Evolutionary conservation across 2,888 invertebrate species (phyloP).

Genomic region (Hirtodrosophila alboralis): DNA sequence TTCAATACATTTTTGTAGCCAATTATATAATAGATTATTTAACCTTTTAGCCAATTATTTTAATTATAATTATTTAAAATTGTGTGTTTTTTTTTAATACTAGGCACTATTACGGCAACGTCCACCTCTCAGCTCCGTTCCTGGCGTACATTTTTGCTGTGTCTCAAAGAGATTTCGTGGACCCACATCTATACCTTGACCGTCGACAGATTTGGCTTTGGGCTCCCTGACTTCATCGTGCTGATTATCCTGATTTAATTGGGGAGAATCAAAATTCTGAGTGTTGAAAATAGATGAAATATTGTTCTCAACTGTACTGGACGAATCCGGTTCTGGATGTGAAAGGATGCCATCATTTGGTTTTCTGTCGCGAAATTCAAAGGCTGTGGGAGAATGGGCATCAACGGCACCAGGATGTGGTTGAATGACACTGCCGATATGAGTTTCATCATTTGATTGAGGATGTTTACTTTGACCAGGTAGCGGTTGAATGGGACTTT

Average conservation of each 20-base stretch:
- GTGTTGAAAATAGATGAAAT: constrained; percentile 48
- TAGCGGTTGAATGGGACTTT: too few species aligned
- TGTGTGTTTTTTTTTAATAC: too few species aligned
- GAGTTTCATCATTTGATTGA: too few species aligned
- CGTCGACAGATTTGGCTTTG: constrained; percentile 31
- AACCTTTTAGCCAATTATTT: constrained; percentile 1
- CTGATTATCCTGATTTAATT: not conserved
- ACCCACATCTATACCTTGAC: constrained; percentile 3
- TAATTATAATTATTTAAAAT: constrained; percentile 49
- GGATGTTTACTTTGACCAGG: too few species aligned
- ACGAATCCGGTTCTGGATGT: too few species aligned
- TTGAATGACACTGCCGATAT: constrained; percentile 19
- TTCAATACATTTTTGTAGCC: too few species aligned
- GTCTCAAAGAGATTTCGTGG: constrained; percentile 58
- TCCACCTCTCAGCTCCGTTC: constrained; percentile 29
- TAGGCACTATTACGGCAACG: too few species aligned
- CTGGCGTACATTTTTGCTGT: constrained; percentile 48
- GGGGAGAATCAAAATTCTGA: constrained; percentile 19
- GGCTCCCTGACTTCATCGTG: constrained; percentile 10
- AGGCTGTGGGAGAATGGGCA: too few species aligned
- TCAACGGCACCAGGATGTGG: constrained; percentile 4
- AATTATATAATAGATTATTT: constrained; percentile 8
- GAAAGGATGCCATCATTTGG: too few species aligned
- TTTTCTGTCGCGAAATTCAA: too few species aligned
- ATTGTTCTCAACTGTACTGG: constrained; percentile 13